Conservation (phyloP, 2,888 invertebrate genomes). For the Dasypolia templi region DNA sequence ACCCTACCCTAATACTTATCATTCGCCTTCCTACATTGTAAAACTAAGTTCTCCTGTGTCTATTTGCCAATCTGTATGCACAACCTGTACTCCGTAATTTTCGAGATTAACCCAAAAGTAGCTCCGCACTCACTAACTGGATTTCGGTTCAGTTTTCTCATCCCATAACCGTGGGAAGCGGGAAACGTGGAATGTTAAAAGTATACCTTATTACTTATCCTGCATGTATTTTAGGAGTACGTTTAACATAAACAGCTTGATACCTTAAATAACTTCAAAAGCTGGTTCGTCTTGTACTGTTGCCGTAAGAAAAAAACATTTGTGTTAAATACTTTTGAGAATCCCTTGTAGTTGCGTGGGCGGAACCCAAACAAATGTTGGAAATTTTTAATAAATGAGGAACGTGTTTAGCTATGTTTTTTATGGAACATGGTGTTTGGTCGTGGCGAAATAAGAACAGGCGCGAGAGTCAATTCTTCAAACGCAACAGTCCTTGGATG, state of each 20-base stretch:
- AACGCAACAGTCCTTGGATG: background rate
- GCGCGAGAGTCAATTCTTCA: background rate
- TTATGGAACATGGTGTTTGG: background rate
- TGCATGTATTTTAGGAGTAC: constrained; percentile 32
- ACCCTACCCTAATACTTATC: too few relatives aligned
- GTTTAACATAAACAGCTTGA: constrained; percentile 35
- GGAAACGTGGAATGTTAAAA: constrained; percentile 25
- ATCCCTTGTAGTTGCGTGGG: constrained; percentile 29
- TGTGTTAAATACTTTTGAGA: constrained; percentile 33
- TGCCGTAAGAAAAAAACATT: constrained; percentile 53
- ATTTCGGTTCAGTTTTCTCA: constrained; percentile 38
- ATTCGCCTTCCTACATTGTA: constrained; percentile 4
- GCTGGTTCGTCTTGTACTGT: constrained; percentile 40
- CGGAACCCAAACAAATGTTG: constrained; percentile 3
- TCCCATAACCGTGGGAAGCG: constrained; percentile 29
- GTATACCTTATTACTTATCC: constrained; percentile 51
- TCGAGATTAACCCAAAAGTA: constrained; percentile 47
- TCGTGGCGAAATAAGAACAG: background rate
- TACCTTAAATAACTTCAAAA: constrained; percentile 44
- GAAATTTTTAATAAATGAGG: constrained; percentile 6
- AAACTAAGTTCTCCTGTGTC: constrained; percentile 25
- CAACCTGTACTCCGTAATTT: constrained; percentile 28
- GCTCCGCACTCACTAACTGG: constrained; percentile 27
- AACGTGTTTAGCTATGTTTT: background rate
- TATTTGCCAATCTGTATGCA: constrained; percentile 27